Base-by-base conservation (phyloP, 2,888 invertebrate species). In the Acleris laterana region DNA sequence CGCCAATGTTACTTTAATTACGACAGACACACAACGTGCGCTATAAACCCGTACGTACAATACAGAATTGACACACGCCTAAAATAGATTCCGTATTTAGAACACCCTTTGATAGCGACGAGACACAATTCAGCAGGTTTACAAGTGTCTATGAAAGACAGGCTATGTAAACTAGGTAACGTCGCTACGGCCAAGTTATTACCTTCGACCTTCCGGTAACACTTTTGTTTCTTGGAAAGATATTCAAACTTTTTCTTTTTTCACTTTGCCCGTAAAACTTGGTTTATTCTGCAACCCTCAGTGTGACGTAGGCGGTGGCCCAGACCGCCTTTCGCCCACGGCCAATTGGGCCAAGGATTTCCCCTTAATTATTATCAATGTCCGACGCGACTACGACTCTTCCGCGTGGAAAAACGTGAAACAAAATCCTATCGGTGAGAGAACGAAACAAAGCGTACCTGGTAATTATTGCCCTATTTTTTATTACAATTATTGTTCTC, bases 291-390 rank as follows among this genome's bases (percentile, higher is more conserved):
- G 25, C 13, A 22, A 19, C 19, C 19, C 28, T 57, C 50, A 52
- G 13, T 51, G 70, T 68, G 71, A 71, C 73, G 71, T 70, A 1
- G 50, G 60, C 65, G 64, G 65, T 70, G 70, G 68, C 68, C 65
- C 62, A 70, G 69, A 71, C 72, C 70, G 71, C 72, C 74, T 50
- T 60, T 46, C 46, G 62, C 62, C 62, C 52, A 25, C 62, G 57
- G 56, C 52, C 53, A 69, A 73, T 72, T 72, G 77, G 80, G 77
- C 78, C 79, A 80, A 80, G 80, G 80, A 76, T 72, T 69, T 74
- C 75, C 73, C 76, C 74, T 72, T 76, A 77, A 76, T 74, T 77
- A 77, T 76, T 75, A 73, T 73, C 71, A 73, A 72, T 74, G 74
- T 71, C 74, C 62, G 65, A 70, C 64, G 62, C 72, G 71, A 70